These are phyloP conservation scores for Heliconius aoede DNA, from an alignment of 2,888 invertebrate species.

Conservation along the genomic window DNA sequence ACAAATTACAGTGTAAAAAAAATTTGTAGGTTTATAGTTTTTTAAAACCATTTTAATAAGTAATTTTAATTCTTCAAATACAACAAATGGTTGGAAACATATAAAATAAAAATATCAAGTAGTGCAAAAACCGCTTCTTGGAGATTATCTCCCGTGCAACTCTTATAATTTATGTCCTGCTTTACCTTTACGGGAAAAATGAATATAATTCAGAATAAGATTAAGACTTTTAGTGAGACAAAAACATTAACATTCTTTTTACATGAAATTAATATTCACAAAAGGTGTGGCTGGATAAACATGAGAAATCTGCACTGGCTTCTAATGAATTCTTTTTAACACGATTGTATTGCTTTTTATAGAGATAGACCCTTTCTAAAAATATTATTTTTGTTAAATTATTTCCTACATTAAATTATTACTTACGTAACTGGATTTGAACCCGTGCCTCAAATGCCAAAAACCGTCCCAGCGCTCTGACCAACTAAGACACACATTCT, in stretches of 20 bases:
- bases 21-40: too few relatives aligned
- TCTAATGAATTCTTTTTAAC: too few relatives aligned
- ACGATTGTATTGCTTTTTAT: too few relatives aligned
- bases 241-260: neutral
- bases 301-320: too few relatives aligned
- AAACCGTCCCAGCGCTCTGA: too few relatives aligned
- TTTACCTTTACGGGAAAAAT: neutral
- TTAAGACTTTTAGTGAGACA: neutral
- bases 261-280: neutral
- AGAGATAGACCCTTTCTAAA: neutral
- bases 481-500: too few relatives aligned
- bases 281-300: neutral
- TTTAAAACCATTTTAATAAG: too few relatives aligned
- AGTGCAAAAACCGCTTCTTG: conserved; percentile 23
- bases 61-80: neutral
- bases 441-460: too few relatives aligned
- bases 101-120: conserved; percentile 14
- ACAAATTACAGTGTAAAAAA: too few relatives aligned
- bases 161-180: conserved; percentile 14
- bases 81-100: neutral
- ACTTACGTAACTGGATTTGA: too few relatives aligned
- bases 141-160: conserved; percentile 21
- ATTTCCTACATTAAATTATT: too few relatives aligned
- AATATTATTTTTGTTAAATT: neutral
- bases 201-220: neutral